Percentiles rank a stretch among this genome's conserved stretches.
Conservation (phyloP, 1,140 invertebrate genomes). For the Apis cerana region DNA sequence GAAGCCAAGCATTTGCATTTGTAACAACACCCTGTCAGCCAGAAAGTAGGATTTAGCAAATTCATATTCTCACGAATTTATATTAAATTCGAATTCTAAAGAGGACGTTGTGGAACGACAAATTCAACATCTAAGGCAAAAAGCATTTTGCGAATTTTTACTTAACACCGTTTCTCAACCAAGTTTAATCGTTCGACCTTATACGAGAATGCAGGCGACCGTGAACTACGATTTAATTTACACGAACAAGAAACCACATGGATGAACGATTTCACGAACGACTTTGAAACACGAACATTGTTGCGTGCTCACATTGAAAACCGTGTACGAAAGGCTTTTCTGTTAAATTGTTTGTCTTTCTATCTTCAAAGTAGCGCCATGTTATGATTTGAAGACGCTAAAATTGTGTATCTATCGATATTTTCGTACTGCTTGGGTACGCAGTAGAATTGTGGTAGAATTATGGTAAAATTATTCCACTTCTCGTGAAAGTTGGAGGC, state of each 20-base stretch:
- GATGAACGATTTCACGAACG: slow-evolving; percentile 5
- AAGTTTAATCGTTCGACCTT: background rate
- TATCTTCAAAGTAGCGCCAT: background rate
- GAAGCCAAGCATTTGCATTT: slow-evolving; percentile 5
- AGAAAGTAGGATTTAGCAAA: slow-evolving; percentile 3
- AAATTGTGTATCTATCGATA: slow-evolving; percentile 2
- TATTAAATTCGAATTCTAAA: background rate
- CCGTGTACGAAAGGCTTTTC: background rate
- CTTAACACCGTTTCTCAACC: background rate
- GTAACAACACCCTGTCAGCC: background rate
- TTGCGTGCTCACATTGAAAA: background rate
- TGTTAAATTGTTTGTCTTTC: background rate
- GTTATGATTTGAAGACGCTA: background rate
- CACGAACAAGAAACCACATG: slow-evolving; percentile 1
- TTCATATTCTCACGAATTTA: slow-evolving; percentile 1
- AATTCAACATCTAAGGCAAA: background rate
- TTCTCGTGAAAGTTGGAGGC: background rate
- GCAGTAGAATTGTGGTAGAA: background rate
- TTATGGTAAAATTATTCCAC: background rate
- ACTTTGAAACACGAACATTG: slow-evolving; percentile 5
- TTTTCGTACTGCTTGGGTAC: background rate
- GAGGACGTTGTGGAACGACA: background rate
- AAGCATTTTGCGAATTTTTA: slow-evolving; percentile 3
- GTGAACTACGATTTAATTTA: slow-evolving; percentile 8
- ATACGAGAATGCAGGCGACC: background rate